phyloP scores from a whole-genome alignment of 2,113 vertebrate species.

The Eurystomus gularis region DNA sequence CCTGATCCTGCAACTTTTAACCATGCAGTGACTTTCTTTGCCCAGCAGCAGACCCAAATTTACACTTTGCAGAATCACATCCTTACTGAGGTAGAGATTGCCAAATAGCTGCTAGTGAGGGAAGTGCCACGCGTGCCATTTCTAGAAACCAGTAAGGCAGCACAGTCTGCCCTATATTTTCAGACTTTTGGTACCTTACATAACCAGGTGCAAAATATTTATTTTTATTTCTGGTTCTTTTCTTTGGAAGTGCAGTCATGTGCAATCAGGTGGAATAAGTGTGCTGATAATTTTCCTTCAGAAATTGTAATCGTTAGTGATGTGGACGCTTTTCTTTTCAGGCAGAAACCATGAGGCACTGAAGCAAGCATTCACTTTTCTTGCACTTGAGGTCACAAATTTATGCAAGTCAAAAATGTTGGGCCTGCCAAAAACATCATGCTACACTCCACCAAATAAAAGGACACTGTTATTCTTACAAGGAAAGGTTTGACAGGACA shows the following conservation, averaged over 20 bases:
- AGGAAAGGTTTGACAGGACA: slow-evolving; percentile 79
- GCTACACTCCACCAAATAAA: slow-evolving; percentile 78
- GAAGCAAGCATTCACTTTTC: slow-evolving; percentile 72
- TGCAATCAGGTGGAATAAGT: slow-evolving; percentile 48
- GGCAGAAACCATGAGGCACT: slow-evolving; percentile 59
- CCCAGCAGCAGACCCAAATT: slow-evolving; percentile 8
- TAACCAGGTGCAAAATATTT: slow-evolving; percentile 29
- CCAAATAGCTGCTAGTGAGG: slow-evolving; percentile 15
- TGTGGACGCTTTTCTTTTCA: slow-evolving; percentile 43
- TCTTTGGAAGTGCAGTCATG: slow-evolving; percentile 51
- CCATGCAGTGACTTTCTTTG: background rate
- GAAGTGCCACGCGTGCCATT: slow-evolving; percentile 26
- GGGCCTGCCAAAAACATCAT: slow-evolving; percentile 79
- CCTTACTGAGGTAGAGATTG: background rate
- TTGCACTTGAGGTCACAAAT: slow-evolving; percentile 76
- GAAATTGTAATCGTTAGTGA: background rate
- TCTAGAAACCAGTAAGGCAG: background rate
- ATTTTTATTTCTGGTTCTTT: slow-evolving; percentile 31
- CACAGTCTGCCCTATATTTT: slow-evolving; percentile 19
- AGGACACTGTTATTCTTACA: slow-evolving; percentile 83
- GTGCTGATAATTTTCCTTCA: slow-evolving; percentile 56
- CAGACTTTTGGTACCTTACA: background rate
- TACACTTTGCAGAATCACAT: slow-evolving; percentile 24
- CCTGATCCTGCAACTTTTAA: background rate
- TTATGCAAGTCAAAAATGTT: slow-evolving; percentile 79